Base-by-base conservation (phyloP, 1,140 invertebrate species). In the Danaus melanippus region DNA sequence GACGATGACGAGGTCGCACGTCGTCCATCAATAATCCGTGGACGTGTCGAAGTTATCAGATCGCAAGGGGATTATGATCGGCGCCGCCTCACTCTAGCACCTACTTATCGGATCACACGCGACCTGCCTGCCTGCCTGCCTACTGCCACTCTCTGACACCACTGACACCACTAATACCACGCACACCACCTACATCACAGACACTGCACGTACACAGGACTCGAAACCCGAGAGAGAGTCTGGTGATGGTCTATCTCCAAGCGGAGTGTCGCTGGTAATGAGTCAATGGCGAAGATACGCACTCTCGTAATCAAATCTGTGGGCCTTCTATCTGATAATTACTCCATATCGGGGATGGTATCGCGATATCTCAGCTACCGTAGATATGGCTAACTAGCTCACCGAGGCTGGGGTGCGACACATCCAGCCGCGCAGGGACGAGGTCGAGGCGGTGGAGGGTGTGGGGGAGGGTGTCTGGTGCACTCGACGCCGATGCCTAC, bases 291-390 rank as follows among this genome's bases (percentile, higher is more conserved):
- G 32, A 64, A 79, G 72, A 79, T 69, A 72, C 60, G 69, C 66
- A 66, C 77, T 79, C 73, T 71, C 71, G 60, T 81, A 81, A 84
- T 84, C 78, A 78, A 82, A 82, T 84, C 80, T 82, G 64, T 74
- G 65, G 65, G 58, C 62, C 71, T 71, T 79, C 63, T 84, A 84
- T 84, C 81, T 82, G 81, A 84, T 84, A 84, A 84, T 80, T 81
- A 79, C 55, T 62, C 65, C 58, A 52, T 84, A 84, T 82, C 81
- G 60, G 69, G 72, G 76, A 79, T 79, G 69, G 58, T 79, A 79
- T 80, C 77, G 69, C 66, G 69, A 71, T 79, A 80, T 76, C 71
- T 74, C 67, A 55, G 69, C 66, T 48, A 63, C 64, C 62, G 60
- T 60, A 73, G 70, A 75, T 76, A 73, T 54, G 56, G 54, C 53